Evolutionary conservation across 2,888 invertebrate species (phyloP).

Genomic region (Apamea crenata): DNA sequence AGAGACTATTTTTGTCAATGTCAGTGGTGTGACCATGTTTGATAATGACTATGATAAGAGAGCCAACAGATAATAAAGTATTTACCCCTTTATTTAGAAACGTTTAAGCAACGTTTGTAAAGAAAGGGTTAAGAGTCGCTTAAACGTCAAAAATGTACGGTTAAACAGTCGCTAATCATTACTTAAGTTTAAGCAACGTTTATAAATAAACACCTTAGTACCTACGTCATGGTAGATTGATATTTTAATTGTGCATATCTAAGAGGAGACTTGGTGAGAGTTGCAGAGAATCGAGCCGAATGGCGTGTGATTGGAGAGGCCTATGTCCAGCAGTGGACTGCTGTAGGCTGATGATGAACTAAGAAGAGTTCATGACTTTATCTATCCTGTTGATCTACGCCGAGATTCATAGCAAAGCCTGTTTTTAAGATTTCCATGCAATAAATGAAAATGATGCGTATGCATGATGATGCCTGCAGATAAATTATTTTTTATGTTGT

Average conservation of each 20-base stretch:
- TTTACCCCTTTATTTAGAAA: neutral
- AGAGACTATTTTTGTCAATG: slow-evolving; percentile 24
- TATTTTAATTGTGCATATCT: neutral
- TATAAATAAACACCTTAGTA: neutral
- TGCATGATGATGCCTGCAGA: too few species aligned
- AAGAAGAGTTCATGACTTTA: neutral
- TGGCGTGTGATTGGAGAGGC: neutral
- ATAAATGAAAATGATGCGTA: neutral
- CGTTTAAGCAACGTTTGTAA: too few species aligned
- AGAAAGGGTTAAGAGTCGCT: too few species aligned
- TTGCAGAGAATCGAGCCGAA: neutral
- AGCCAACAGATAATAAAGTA: slow-evolving; percentile 18
- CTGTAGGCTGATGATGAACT: neutral
- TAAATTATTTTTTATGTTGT: too few species aligned
- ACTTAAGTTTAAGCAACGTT: neutral
- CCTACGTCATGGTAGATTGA: neutral
- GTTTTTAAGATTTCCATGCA: neutral
- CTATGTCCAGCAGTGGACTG: neutral
- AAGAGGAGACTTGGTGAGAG: neutral
- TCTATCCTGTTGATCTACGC: neutral
- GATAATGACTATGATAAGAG: slow-evolving; percentile 36
- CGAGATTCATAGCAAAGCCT: neutral
- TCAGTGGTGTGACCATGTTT: slow-evolving; percentile 14
- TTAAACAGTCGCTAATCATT: too few species aligned
- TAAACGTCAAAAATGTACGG: too few species aligned